A percentile compares a stretch with the other conserved stretches of the same genome.
Evolutionary conservation across 2,888 invertebrate genomes (phyloP).

Genomic region (Netelia virgata): DNA sequence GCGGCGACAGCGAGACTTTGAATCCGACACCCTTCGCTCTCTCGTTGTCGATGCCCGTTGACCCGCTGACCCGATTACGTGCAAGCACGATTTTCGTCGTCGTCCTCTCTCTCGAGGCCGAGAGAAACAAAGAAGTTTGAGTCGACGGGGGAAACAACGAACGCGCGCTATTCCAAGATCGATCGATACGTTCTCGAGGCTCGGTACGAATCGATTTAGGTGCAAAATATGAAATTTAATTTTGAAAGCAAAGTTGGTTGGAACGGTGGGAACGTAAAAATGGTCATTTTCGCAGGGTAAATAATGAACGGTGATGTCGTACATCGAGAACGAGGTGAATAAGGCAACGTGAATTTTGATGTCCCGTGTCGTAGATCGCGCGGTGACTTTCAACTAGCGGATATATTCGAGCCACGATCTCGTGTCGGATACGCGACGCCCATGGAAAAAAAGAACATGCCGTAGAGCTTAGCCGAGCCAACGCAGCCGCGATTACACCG

Average conservation of each 20-base stretch:
- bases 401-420: slow-evolving; percentile 57
- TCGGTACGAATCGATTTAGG: slow-evolving; percentile 17
- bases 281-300: slow-evolving; percentile 39
- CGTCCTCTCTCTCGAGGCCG: slow-evolving; percentile 1
- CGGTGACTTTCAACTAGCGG: slow-evolving; percentile 36
- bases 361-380: background rate
- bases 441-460: slow-evolving; percentile 72
- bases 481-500: background rate
- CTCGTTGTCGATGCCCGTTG: slow-evolving; percentile 66
- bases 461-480: slow-evolving; percentile 8
- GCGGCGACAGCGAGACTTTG: slow-evolving; percentile 15
- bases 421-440: slow-evolving; percentile 79
- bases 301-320: background rate
- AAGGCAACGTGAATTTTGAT: slow-evolving; percentile 49
- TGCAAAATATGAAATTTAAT: background rate
- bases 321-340: slow-evolving; percentile 44
- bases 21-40: slow-evolving; percentile 48
- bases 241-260: too few species aligned
- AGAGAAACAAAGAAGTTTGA: background rate
- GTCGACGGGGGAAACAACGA: slow-evolving; percentile 26
- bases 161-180: slow-evolving; percentile 17
- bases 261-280: slow-evolving; percentile 44
- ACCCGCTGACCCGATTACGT: slow-evolving; percentile 81
- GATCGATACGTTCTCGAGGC: too few species aligned
- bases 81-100: slow-evolving; percentile 67